Evolutionary conservation across 2,797 vertebrate species (phyloP).

Genomic region (Myiothlypis chrysogaster): DNA sequence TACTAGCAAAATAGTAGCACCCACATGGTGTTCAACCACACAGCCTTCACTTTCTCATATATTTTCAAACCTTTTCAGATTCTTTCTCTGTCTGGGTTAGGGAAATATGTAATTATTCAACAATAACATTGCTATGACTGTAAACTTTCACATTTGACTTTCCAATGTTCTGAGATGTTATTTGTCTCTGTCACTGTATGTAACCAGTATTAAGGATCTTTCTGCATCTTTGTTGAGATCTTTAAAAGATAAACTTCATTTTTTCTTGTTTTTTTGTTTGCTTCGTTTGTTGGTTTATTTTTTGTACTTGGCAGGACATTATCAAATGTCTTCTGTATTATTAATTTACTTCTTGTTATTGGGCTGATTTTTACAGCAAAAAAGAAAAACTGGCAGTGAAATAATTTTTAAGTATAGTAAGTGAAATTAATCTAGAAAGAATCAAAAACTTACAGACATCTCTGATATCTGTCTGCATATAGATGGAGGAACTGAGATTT

Average conservation of each 20-base stretch:
- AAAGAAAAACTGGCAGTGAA: not conserved
- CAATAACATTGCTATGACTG: not conserved
- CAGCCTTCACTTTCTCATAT: not conserved
- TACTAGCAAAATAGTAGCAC: not conserved
- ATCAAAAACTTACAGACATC: rapidly evolving
- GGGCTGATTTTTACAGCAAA: not conserved
- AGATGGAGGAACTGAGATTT: not conserved
- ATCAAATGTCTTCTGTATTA: not conserved
- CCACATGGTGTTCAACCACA: not conserved
- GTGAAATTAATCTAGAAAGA: not conserved
- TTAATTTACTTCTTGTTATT: not conserved
- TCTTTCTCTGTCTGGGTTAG: not conserved
- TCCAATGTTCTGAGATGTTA: not conserved
- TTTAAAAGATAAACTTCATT: not conserved
- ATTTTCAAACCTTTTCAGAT: not conserved
- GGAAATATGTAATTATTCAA: not conserved
- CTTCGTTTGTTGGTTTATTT: not conserved
- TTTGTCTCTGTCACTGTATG: not conserved
- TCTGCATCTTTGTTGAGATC: not conserved
- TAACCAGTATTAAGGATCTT: not conserved
- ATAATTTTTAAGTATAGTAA: not conserved
- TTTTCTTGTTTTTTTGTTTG: not conserved
- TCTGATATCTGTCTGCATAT: not conserved
- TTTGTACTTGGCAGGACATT: not conserved
- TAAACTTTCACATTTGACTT: not conserved